Percentiles rank a stretch among this genome's conserved stretches.
Conservation (phyloP, 2,888 invertebrate genomes). For the Sceliomorpha sp. region DNA sequence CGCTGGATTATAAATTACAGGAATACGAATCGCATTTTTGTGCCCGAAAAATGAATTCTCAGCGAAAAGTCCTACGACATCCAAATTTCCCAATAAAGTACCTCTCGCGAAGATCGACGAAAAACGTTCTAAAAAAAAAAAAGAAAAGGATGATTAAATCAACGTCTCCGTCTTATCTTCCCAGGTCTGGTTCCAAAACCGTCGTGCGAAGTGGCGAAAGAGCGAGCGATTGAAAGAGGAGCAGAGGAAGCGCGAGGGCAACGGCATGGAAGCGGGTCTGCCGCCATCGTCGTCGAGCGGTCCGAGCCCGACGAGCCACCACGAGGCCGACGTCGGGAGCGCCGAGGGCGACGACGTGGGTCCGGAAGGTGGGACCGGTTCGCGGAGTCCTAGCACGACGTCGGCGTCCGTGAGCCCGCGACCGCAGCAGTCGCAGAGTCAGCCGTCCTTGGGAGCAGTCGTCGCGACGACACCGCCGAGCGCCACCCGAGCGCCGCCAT, state of each 20-base stretch:
- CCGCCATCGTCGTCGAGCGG: slow-evolving; percentile 69
- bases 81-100: no score
- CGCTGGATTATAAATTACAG: no score
- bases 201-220: slow-evolving; percentile 95
- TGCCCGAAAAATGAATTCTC: neutral
- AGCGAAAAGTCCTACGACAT: no score
- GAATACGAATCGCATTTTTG: no score
- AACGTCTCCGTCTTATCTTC: slow-evolving; percentile 53
- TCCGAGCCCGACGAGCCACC: slow-evolving; percentile 65
- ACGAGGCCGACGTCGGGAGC: slow-evolving; percentile 60
- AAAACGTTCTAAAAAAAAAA: no score
- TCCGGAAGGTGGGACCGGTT: slow-evolving; percentile 66
- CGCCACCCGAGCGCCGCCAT: slow-evolving; percentile 65
- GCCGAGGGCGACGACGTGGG: slow-evolving; percentile 67
- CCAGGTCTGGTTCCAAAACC: slow-evolving; percentile 96
- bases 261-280: slow-evolving; percentile 82
- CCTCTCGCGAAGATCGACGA: no score
- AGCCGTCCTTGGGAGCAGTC: slow-evolving; percentile 79
- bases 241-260: slow-evolving; percentile 90
- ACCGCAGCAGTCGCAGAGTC: slow-evolving; percentile 81
- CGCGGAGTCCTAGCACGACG: slow-evolving; percentile 77
- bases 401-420: slow-evolving; percentile 78
- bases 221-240: slow-evolving; percentile 95
- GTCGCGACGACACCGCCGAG: slow-evolving; percentile 77
- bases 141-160: neutral